Percentiles rank a stretch among this genome's conserved stretches.
phyloP scores from a whole-genome alignment of 2,797 vertebrate species.

The Periophthalmus magnuspinnatus region DNA sequence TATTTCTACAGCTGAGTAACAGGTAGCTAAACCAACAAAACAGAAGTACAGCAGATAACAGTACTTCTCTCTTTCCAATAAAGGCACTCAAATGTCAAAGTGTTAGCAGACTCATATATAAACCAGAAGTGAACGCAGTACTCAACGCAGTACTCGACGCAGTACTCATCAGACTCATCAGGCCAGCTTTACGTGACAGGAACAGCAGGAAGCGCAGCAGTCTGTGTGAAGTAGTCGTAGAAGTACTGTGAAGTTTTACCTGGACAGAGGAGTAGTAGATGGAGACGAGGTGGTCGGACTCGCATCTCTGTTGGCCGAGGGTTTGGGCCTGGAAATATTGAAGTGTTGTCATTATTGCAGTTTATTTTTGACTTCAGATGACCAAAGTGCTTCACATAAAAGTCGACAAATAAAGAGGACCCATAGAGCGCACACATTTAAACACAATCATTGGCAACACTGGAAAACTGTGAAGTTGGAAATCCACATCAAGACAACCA shows the following conservation, averaged over 20 bases:
- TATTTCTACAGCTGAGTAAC: not conserved
- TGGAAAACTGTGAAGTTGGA: too few species aligned
- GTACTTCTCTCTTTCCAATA: conserved; percentile 5
- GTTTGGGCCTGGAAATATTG: conserved; percentile 59
- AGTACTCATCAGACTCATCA: not conserved
- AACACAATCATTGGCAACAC: too few species aligned
- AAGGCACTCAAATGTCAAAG: conserved; percentile 1
- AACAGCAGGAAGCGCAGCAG: not conserved
- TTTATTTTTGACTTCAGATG: too few species aligned
- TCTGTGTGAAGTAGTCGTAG: not conserved
- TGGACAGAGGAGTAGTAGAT: conserved; percentile 34
- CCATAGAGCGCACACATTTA: too few species aligned
- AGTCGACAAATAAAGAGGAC: too few species aligned
- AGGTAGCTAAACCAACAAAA: not conserved
- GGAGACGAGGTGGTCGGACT: conserved; percentile 14
- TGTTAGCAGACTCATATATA: not conserved
- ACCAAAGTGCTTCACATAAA: too few species aligned
- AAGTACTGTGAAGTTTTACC: conserved; percentile 35
- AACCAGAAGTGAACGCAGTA: not conserved
- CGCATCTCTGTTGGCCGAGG: conserved; percentile 41
- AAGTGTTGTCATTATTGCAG: not conserved
- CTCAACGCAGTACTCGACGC: too few species aligned
- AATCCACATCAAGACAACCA: too few species aligned
- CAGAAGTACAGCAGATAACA: not conserved
- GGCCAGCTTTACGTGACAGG: too few species aligned